Base-by-base conservation (phyloP, 2,888 invertebrate species). In the Trichogramma dendrolimi region DNA sequence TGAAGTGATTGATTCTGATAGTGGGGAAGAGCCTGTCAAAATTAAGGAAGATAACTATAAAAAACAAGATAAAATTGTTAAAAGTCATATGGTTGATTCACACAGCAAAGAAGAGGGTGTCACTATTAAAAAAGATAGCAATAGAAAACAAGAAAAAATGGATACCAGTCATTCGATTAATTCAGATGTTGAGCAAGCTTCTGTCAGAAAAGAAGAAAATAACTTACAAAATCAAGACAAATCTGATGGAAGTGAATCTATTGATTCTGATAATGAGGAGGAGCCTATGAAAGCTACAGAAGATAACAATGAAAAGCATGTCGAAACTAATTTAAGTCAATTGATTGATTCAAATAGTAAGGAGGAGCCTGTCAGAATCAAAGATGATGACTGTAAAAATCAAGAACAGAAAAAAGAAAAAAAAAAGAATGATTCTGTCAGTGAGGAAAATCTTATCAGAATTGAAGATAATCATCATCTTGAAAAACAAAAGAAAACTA, bases 21-120 rank as follows among this genome's bases (percentile, higher is more conserved):
- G 52, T 53, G 57, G 58, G 49, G 52, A 54, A 58, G 47, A 57
- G 10, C 14, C 58, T 57, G 8, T 48, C 40, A 46, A 44, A 42
- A 51, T 47, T 48, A 46, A 47, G 5, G 41, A 60, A 56, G 10
- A 44, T 41, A 43, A 55, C 47, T 40, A 43, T 27, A 42, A 41
- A 4, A 38, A 50, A 40, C 43, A 58, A 41, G 57, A 47, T 46
- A 55, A 44, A 58, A 49, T 40, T 39, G 44, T 59, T 52, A 43
- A 41, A 27, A 27, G 27, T 27, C 27, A 27, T 44, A 42, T 46
- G 4, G 41, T 58, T 55, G 11, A 44, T 41, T 40, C 52, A 48
- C 41, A 47, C 11, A 46, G 39, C 4, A 40, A 50, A 40, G 47
- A 60, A 41, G 57, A 47, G 43, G 55, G 41, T 55, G 53, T 43